Base-by-base conservation (phyloP, 2,113 vertebrate genomes). In the Phaethornis superciliosus region DNA sequence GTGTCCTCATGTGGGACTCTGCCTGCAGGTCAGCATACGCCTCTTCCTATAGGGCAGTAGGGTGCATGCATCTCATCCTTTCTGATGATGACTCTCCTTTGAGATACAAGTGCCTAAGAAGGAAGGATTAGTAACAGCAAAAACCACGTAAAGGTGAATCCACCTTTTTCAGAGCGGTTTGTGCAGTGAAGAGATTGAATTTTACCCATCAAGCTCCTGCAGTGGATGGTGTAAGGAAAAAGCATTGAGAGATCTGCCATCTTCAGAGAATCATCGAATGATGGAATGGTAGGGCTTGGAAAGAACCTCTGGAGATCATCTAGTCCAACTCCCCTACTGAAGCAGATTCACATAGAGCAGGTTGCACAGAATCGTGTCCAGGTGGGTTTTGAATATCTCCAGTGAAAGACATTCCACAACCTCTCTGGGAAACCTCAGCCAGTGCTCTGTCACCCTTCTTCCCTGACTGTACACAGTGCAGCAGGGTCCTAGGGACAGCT, bases 11-110 rank as follows among this genome's bases (percentile, higher is more conserved):
- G 24, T 15, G 46, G n/a, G 20, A 26, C 17, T 30, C 30, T 40
- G 21, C 35, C 19, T 42, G 23, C 52, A 70, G 28, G 30, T 77
- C 32, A 55, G n/a, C 4, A 7, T 40, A 9, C 69, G 20, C 60
- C 44, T 40, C 12, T 35, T 77, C 13, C 30, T 69, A 19, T 9
- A 27, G 40, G 33, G 46, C 15, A 64, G 37, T 15, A 55, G 23
- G 54, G n/a, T 71, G 27, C 7, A 18, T 17, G 12, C 6, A 22
- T 7, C 55, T 40, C 0, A 0, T 63, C 20, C 37, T 74, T 49
- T 28, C 51, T 52, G 28, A 8, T 12, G 15, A 22, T 24, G 46
- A 9, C 5, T 70, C 22, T 95, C 12, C 60, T 74, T 37, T 2
- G 1, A 85, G 33, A 24, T 40, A 32, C 12, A 40, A 62, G 20